These are phyloP conservation scores for Electrona antarctica DNA, from an alignment of 2,113 vertebrate genomes.

Conservation along the genomic window DNA sequence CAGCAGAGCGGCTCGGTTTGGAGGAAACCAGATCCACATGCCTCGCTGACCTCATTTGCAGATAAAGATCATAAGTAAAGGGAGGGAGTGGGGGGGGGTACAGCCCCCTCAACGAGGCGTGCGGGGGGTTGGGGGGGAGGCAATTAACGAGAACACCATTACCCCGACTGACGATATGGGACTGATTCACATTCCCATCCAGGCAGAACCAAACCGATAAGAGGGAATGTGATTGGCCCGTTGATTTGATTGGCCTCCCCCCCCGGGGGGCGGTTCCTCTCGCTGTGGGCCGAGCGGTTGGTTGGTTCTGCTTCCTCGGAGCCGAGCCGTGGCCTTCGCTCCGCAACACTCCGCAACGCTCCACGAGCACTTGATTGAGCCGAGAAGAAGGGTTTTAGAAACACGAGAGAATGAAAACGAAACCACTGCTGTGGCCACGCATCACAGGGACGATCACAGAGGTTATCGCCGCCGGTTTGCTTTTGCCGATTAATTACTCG, in stretches of 20 bases:
- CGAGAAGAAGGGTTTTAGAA: constrained; percentile 17
- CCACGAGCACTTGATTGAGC: constrained; percentile 58
- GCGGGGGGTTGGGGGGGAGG: constrained; percentile 38
- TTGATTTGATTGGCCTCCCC: no score
- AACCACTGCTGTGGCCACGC: constrained; percentile 54
- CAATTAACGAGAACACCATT: constrained; percentile 68
- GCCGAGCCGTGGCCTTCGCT: constrained; percentile 16
- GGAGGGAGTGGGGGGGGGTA: no score
- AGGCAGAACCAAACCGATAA: constrained; percentile 64
- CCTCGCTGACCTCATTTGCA: constrained; percentile 61
- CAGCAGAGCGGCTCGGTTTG: not conserved
- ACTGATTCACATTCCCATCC: constrained; percentile 57
- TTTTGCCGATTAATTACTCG: not conserved
- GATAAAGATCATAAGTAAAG: constrained; percentile 65
- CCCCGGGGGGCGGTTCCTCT: constrained; percentile 21
- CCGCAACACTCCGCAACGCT: not conserved
- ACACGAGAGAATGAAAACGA: not conserved
- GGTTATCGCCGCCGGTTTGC: not conserved
- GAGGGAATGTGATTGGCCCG: constrained; percentile 54
- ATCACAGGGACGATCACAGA: constrained; percentile 54
- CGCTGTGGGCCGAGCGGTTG: constrained; percentile 5
- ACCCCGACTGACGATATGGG: constrained; percentile 33
- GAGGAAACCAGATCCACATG: constrained; percentile 53
- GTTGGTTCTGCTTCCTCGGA: no score
- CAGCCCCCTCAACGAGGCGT: constrained; percentile 27